Evolutionary conservation across 2,113 vertebrate genomes (phyloP), one percentile per base, ranked within the genome.

Genomic region (Lycaon pictus): DNA sequence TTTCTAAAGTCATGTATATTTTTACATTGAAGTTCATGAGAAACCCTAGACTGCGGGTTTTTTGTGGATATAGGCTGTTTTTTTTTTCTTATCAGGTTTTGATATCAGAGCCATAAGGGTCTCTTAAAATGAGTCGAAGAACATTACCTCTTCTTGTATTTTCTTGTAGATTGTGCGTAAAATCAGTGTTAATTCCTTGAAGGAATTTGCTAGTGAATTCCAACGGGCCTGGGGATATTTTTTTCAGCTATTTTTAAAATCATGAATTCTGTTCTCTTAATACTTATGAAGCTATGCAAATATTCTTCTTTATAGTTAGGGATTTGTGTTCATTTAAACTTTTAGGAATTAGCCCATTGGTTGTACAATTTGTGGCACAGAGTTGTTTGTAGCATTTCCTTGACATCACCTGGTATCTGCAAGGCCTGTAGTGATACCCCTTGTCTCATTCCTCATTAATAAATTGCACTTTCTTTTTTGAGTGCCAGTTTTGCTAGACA

Each of bases 351-450:
- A 27, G 1, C 10, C 22, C 11, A 8, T 7, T 27, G 12, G 6
- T 15, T 69, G 11, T 58, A 17, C 56, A 81, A 2, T 63, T 15
- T 43, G 35, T 15, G 6, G 27, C 43, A 43, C 43, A 29, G 37
- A 29, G 37, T 9, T 35, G 15, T 48, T 43, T 11, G 16, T 4
- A 11, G 0, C 0, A 17, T 69, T 60, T 32, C 13, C 23, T 53
- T 58, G 27, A 11, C 32, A 58, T 69, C 11, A 37, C 32, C 13
- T 8, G 19, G 3, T 22, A 20, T 12, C 19, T 32, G 11, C 9
- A 32, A 37, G 0, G 17, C 72, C 53, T 35, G 1, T 12, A 11
- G 5, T 27, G 29, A 53, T 20, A 20, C 0, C 2, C 16, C 22
- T 25, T 9, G 2, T 12, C 63, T 77, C 13, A 29, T 11, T 29